Percentiles rank a stretch among this genome's conserved stretches.
These are phyloP conservation scores for Branchinecta lynchi DNA, from an alignment of 1,140 invertebrate genomes.

Conservation along the genomic window DNA sequence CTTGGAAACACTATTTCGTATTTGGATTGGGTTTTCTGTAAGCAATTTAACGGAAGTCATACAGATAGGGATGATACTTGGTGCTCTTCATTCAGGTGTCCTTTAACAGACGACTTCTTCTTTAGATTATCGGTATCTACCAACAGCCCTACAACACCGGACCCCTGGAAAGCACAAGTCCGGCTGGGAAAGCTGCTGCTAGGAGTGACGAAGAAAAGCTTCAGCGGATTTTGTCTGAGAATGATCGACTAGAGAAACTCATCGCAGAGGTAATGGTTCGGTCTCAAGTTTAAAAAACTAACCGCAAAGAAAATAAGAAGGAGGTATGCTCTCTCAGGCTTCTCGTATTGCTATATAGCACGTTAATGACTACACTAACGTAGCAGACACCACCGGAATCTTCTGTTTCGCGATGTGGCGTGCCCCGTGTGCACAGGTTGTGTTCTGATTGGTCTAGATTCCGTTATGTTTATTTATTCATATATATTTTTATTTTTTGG, in stretches of 20 bases:
- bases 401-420: neutral
- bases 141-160: conserved; percentile 61
- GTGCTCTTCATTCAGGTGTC: too few relatives aligned
- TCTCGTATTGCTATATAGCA: neutral
- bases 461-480: too few relatives aligned
- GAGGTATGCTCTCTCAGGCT: neutral
- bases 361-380: neutral
- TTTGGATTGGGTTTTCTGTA: too few relatives aligned
- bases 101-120: conserved; percentile 17
- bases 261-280: conserved; percentile 58
- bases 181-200: conserved; percentile 65
- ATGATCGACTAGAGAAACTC: conserved; percentile 86
- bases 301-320: neutral
- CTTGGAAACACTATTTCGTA: too few relatives aligned
- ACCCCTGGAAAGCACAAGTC: conserved; percentile 37
- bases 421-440: too few relatives aligned
- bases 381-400: neutral
- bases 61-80: too few relatives aligned
- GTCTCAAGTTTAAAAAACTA: neutral
- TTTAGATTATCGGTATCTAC: conserved; percentile 44
- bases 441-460: too few relatives aligned
- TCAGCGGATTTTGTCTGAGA: conserved; percentile 81
- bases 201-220: conserved; percentile 90
- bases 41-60: too few relatives aligned
- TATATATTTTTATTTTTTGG: too few relatives aligned